Conservation (phyloP, 2,888 invertebrate genomes). For the Trachelus iudaicus region DNA sequence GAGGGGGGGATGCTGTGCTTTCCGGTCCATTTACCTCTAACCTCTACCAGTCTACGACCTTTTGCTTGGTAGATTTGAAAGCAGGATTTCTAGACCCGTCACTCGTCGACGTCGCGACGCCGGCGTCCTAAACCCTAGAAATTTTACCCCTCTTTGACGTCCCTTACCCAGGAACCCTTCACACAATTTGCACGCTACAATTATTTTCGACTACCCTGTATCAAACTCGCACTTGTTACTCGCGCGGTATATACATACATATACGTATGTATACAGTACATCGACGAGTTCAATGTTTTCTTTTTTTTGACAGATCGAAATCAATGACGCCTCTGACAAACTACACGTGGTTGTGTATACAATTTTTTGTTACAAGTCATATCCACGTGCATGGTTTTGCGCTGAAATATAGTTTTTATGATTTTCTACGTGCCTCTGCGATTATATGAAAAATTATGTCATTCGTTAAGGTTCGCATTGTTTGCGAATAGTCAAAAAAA, state of each 20-base stretch:
- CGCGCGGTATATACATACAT: not conserved
- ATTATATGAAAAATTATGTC: not conserved
- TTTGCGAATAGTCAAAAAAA: not conserved
- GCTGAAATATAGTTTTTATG: not conserved
- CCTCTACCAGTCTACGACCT: constrained; percentile 6
- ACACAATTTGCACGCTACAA: constrained; percentile 46
- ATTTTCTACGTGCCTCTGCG: not conserved
- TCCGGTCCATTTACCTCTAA: constrained; percentile 45
- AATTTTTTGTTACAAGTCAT: not conserved
- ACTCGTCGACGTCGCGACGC: not conserved
- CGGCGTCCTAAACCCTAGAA: not conserved
- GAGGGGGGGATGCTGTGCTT: constrained; percentile 38
- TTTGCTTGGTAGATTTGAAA: constrained; percentile 1
- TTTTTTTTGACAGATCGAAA: not conserved
- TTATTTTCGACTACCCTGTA: constrained; percentile 30
- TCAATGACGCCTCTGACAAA: not conserved
- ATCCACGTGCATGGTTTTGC: not conserved
- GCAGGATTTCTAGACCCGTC: not conserved
- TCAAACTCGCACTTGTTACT: not conserved
- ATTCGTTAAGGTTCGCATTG: not conserved
- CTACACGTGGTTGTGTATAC: not conserved
- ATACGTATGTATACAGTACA: not conserved
- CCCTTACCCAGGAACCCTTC: constrained; percentile 10
- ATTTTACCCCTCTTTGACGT: not conserved
- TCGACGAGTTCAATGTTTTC: not conserved